A percentile compares a stretch with the other conserved stretches of the same genome.
Conservation (phyloP, 2,888 invertebrate genomes). For the Morpho helenor region DNA sequence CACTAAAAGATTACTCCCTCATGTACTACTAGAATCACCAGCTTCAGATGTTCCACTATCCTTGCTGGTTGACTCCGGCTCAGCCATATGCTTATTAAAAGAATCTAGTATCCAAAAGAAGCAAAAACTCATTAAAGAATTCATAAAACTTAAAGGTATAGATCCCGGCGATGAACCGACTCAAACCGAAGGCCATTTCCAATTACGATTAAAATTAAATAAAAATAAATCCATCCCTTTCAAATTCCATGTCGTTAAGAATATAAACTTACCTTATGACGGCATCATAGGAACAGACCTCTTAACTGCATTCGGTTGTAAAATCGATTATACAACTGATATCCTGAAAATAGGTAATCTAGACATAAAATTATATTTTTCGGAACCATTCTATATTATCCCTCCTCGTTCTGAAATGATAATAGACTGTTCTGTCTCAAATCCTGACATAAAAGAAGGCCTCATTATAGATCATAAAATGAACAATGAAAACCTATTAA, state of each 20-base stretch:
- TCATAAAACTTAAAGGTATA: too few relatives aligned
- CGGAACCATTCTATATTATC: conserved; percentile 19
- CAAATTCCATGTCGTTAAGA: conserved; percentile 27
- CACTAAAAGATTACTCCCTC: too few relatives aligned
- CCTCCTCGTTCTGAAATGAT: conserved; percentile 18
- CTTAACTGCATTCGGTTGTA: conserved; percentile 12
- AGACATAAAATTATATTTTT: conserved; percentile 6
- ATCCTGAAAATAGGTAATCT: conserved; percentile 8
- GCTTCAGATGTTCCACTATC: too few relatives aligned
- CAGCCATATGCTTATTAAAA: too few relatives aligned
- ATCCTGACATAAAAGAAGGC: conserved; percentile 19
- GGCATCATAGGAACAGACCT: conserved; percentile 29
- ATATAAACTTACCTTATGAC: too few relatives aligned
- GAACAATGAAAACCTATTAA: conserved; percentile 1
- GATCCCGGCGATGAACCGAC: conserved; percentile 3
- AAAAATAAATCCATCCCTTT: neutral
- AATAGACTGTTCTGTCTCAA: conserved; percentile 19
- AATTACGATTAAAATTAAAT: conserved; percentile 13
- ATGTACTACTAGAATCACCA: too few relatives aligned
- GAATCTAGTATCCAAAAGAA: too few relatives aligned
- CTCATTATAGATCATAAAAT: too few relatives aligned
- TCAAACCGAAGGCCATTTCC: conserved; percentile 23
- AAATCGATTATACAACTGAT: conserved; percentile 17
- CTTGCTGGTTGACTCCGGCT: too few relatives aligned
- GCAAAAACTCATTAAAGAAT: too few relatives aligned